Evolutionary conservation across 1,140 invertebrate species (phyloP).

Genomic region (Saxidomus purpurata): DNA sequence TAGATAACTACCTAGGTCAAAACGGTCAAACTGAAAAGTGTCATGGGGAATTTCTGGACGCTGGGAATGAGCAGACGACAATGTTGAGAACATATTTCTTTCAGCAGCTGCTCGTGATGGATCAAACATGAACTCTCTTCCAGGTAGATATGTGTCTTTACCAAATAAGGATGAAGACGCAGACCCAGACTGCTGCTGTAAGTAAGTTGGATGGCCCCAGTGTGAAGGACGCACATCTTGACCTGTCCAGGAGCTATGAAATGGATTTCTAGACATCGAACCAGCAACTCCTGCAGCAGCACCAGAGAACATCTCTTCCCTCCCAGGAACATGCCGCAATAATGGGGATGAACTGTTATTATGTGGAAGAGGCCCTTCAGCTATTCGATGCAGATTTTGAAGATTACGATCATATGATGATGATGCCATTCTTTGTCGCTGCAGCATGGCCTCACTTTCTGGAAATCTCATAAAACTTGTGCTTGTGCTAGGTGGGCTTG

Average conservation of each 20-base stretch:
- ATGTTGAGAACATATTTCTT: conserved; percentile 81
- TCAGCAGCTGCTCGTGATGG: conserved; percentile 79
- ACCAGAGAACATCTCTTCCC: conserved; percentile 81
- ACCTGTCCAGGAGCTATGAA: conserved; percentile 81
- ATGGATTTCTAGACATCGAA: conserved; percentile 81
- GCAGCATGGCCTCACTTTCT: conserved; percentile 80
- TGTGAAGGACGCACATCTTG: conserved; percentile 81
- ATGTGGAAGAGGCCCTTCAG: conserved; percentile 75
- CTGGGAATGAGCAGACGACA: conserved; percentile 78
- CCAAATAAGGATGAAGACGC: conserved; percentile 78
- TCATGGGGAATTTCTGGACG: conserved; percentile 79
- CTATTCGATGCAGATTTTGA: conserved; percentile 76
- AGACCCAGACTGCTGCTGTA: conserved; percentile 76
- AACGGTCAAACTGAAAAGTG: conserved; percentile 80
- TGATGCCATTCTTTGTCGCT: conserved; percentile 79
- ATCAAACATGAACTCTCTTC: conserved; percentile 84
- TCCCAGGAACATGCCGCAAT: conserved; percentile 77
- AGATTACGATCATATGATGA: conserved; percentile 78
- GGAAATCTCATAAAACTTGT: conserved; percentile 78
- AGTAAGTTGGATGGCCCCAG: conserved; percentile 81
- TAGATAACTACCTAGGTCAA: conserved; percentile 83
- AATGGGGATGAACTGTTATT: conserved; percentile 76
- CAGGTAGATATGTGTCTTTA: conserved; percentile 81
- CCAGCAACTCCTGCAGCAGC: conserved; percentile 74
- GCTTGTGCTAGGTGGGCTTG: conserved; percentile 53